These are phyloP conservation scores for Phrixothrix hirtus DNA, from an alignment of 2,888 invertebrate species.

Conservation along the genomic window DNA sequence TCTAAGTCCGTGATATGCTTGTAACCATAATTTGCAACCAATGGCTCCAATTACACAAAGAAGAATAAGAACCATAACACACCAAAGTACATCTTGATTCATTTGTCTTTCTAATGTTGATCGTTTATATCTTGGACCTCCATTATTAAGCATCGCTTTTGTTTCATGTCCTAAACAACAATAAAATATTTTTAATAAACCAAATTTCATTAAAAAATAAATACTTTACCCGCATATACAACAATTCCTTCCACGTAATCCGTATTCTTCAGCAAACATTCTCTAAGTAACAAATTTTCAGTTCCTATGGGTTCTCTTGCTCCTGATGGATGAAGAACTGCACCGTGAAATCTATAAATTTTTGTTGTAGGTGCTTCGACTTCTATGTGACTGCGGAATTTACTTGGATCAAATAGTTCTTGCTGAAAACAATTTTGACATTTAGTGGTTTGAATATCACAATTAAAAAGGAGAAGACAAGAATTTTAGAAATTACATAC, in stretches of 20 bases:
- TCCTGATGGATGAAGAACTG: slow-evolving; percentile 79
- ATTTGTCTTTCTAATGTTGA: slow-evolving; percentile 90
- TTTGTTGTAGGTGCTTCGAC: slow-evolving; percentile 95
- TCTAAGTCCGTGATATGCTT: slow-evolving; percentile 60
- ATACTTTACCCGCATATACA: slow-evolving; percentile 78
- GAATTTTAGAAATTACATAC: too few species aligned
- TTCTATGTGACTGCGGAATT: slow-evolving; percentile 83
- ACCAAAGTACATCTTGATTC: slow-evolving; percentile 96
- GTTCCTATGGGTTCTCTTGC: slow-evolving; percentile 80
- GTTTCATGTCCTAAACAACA: slow-evolving; percentile 81
- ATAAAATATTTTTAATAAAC: neutral
- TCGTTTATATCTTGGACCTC: slow-evolving; percentile 91
- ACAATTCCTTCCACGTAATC: slow-evolving; percentile 96
- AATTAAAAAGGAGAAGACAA: too few species aligned
- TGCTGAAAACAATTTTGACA: too few species aligned
- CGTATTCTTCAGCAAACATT: slow-evolving; percentile 94
- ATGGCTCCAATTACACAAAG: slow-evolving; percentile 90
- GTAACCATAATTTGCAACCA: slow-evolving; percentile 87
- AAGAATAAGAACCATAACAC: slow-evolving; percentile 86
- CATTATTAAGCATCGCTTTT: slow-evolving; percentile 97
- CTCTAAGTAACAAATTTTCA: slow-evolving; percentile 89
- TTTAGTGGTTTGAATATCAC: too few species aligned
- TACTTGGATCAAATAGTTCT: slow-evolving; percentile 74
- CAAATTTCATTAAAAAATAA: neutral
- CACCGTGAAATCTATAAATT: slow-evolving; percentile 92